Conservation (phyloP, 1,140 invertebrate species). For the Neoseiulus cucumeris region DNA sequence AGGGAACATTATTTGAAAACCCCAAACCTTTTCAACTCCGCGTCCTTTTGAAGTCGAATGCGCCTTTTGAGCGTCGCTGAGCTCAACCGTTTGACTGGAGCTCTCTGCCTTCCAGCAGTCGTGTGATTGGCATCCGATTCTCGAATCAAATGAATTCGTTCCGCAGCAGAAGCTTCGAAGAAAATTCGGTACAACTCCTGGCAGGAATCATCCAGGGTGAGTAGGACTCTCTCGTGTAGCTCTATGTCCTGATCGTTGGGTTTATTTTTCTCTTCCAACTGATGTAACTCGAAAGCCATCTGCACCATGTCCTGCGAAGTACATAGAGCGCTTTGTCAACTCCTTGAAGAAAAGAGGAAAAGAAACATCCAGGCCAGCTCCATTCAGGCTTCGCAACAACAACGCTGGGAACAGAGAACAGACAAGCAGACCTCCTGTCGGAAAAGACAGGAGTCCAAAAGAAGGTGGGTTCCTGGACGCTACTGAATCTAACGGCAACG, state of each 20-base stretch:
- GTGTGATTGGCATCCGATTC: background rate
- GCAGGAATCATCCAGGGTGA: background rate
- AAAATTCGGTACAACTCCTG: background rate
- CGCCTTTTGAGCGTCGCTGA: background rate
- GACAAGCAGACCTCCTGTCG: too few species aligned
- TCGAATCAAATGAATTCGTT: background rate
- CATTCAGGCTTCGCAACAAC: too few species aligned
- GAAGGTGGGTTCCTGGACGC: too few species aligned
- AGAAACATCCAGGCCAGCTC: too few species aligned
- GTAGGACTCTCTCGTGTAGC: background rate
- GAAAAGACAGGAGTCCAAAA: too few species aligned
- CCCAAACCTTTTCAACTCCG: too few species aligned
- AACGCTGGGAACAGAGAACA: too few species aligned
- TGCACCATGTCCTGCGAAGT: background rate
- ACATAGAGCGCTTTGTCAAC: too few species aligned
- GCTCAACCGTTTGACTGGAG: background rate
- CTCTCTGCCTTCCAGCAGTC: background rate
- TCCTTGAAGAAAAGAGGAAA: too few species aligned
- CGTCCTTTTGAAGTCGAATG: too few species aligned
- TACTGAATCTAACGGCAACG: too few species aligned
- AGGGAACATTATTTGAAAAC: too few species aligned
- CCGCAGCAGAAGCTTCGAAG: background rate
- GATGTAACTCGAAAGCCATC: background rate
- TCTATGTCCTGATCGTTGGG: background rate
- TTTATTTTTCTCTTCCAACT: background rate